These are phyloP conservation scores for Hassar affinis DNA, from an alignment of 2,113 vertebrate species.

Conservation along the genomic window DNA sequence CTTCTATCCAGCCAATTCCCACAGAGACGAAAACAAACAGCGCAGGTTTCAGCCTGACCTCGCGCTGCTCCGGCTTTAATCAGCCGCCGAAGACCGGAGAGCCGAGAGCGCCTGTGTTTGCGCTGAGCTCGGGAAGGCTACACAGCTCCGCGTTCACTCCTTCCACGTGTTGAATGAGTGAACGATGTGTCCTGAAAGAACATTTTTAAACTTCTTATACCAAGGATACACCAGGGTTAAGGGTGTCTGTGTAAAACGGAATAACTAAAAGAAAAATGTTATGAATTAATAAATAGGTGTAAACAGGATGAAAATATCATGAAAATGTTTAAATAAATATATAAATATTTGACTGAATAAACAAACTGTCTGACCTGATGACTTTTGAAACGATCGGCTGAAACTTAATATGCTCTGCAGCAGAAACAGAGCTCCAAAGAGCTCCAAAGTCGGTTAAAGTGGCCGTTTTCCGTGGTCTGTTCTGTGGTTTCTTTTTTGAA, in stretches of 20 bases:
- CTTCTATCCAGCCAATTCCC: conserved; percentile 42
- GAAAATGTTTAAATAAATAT: not conserved
- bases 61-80: conserved; percentile 10
- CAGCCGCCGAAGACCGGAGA: not conserved
- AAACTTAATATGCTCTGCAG: not conserved
- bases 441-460: not conserved
- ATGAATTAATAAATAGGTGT: too few species aligned
- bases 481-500: not conserved
- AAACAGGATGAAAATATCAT: too few species aligned
- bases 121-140: not conserved
- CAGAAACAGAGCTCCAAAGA: not conserved
- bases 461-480: not conserved
- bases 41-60: conserved; percentile 13
- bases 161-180: not conserved
- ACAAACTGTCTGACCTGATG: not conserved
- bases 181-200: not conserved
- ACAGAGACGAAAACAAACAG: conserved; percentile 16
- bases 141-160: not conserved
- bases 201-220: not conserved
- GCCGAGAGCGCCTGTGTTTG: not conserved
- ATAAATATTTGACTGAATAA: not conserved
- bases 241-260: not conserved
- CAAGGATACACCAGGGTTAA: not conserved
- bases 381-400: not conserved
- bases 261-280: not conserved